Percentiles rank a stretch among this genome's conserved stretches.
Conservation (phyloP, 2,888 invertebrate genomes). For the Perdita meconis region DNA sequence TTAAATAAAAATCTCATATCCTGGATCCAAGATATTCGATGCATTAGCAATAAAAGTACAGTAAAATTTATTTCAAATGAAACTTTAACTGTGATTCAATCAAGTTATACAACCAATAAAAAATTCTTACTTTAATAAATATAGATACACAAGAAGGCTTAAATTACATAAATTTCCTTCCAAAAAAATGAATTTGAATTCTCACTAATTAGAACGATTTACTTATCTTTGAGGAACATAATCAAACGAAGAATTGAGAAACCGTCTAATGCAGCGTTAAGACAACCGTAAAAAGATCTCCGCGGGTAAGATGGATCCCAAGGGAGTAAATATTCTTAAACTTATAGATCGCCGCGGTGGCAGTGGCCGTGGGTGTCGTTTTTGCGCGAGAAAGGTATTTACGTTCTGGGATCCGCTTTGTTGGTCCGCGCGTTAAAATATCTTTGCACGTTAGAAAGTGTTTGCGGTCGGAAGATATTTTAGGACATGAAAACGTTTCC, state of each 20-base stretch:
- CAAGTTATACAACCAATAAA: no score
- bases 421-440: constrained; percentile 66
- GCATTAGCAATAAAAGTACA: no score
- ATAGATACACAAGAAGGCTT: no score
- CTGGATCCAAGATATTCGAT: no score
- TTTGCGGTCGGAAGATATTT: constrained; percentile 67
- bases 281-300: neutral
- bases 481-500: constrained; percentile 66
- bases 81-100: no score
- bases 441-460: constrained; percentile 69
- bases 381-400: constrained; percentile 59
- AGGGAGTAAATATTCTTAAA: constrained; percentile 4
- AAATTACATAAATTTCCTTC: no score
- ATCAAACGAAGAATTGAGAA: neutral
- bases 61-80: no score
- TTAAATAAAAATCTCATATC: no score
- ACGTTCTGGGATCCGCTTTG: constrained; percentile 57
- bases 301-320: neutral
- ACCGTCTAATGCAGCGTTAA: neutral
- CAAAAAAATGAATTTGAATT: no score
- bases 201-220: no score
- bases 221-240: neutral
- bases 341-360: constrained; percentile 38
- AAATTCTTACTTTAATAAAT: no score
- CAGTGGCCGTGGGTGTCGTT: constrained; percentile 38